phyloP scores from a whole-genome alignment of 2,888 invertebrate genomes.

The Carpatolechia fugitivella region DNA sequence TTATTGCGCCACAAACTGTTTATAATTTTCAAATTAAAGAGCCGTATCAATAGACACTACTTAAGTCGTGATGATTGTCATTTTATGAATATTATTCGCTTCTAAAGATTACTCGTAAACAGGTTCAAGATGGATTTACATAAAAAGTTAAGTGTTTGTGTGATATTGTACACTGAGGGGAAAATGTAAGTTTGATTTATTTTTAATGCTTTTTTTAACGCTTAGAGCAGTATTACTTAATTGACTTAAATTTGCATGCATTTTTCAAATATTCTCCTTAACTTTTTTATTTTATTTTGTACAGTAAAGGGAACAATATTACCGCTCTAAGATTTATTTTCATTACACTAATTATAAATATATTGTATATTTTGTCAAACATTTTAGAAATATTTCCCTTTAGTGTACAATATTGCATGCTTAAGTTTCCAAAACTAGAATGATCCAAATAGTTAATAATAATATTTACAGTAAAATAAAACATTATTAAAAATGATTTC shows the following conservation, averaged over 20 bases:
- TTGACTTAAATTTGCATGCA: slow-evolving; percentile 53
- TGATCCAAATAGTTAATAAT: neutral
- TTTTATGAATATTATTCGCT: no score
- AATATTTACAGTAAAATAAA: no score
- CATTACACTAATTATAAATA: slow-evolving; percentile 23
- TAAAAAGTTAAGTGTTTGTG: neutral
- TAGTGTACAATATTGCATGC: slow-evolving; percentile 77
- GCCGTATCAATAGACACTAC: no score
- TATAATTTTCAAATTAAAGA: neutral
- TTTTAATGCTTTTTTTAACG: slow-evolving; percentile 56
- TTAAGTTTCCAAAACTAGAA: slow-evolving; percentile 15
- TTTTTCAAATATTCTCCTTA: slow-evolving; percentile 32
- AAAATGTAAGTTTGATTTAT: slow-evolving; percentile 66
- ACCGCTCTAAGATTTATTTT: slow-evolving; percentile 65
- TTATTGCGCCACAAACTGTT: neutral
- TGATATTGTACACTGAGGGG: slow-evolving; percentile 77
- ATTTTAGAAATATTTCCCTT: slow-evolving; percentile 60
- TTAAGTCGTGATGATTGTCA: no score
- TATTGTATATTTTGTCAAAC: slow-evolving; percentile 19
- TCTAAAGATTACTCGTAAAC: no score
- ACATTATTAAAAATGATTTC: no score
- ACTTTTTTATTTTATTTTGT: slow-evolving; percentile 46
- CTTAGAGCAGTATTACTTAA: slow-evolving; percentile 69
- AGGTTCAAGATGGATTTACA: neutral
- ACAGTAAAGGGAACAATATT: slow-evolving; percentile 73